Conservation (phyloP, 2,113 vertebrate species). For the Andinoacara biseriatus region DNA sequence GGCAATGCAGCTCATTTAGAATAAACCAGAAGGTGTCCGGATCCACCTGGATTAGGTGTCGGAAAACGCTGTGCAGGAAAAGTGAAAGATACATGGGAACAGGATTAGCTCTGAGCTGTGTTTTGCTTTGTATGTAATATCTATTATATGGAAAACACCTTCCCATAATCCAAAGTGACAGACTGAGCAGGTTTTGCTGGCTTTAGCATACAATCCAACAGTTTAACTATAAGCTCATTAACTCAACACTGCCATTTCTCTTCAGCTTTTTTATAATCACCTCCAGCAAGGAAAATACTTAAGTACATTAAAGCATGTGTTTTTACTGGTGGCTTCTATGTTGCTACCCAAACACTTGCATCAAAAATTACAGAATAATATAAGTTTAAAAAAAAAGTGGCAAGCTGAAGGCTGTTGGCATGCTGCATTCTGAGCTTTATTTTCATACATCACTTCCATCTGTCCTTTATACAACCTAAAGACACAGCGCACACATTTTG, state of each 20-base stretch:
- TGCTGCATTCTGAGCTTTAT: neutral
- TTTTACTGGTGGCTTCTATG: neutral
- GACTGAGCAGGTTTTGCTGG: neutral
- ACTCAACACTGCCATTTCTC: neutral
- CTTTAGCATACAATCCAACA: neutral
- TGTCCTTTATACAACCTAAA: neutral
- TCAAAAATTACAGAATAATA: neutral
- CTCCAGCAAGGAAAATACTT: neutral
- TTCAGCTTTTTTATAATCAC: neutral
- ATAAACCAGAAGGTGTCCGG: constrained; percentile 88
- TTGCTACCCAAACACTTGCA: neutral
- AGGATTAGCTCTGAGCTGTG: constrained; percentile 8
- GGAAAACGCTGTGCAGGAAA: constrained; percentile 83
- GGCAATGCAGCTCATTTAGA: constrained; percentile 84
- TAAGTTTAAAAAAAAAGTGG: neutral
- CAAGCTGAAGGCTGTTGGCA: too few species aligned
- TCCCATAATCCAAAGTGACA: constrained; percentile 34
- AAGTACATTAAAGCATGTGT: neutral
- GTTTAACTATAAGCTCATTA: constrained; percentile 7
- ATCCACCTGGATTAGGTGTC: constrained; percentile 84
- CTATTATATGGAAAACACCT: neutral
- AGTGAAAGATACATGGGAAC: neutral
- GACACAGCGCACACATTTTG: neutral
- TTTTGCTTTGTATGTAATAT: constrained; percentile 12
- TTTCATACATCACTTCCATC: neutral